Conservation (phyloP, 2,113 vertebrate species). For the Theristicus caerulescens region DNA sequence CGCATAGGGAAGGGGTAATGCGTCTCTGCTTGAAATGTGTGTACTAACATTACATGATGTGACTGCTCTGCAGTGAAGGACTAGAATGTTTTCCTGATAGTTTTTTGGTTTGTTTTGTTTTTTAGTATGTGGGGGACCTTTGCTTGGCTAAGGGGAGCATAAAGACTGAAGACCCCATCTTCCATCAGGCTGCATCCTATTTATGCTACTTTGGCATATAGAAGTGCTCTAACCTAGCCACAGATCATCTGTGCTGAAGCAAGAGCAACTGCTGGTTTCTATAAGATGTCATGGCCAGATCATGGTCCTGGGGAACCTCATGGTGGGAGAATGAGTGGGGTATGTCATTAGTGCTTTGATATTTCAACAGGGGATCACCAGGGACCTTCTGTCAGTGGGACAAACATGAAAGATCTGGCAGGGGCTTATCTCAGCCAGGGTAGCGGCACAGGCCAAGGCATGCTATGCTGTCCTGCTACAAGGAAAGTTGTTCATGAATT, state of each 20-base stretch:
- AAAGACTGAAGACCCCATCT: not conserved
- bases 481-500: not conserved
- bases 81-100: not conserved
- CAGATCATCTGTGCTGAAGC: not conserved
- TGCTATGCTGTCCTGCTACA: not conserved
- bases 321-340: not conserved
- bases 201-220: not conserved
- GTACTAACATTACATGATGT: not conserved
- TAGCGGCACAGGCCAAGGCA: not conserved
- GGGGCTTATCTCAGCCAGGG: not conserved
- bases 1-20: not conserved
- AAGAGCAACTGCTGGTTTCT: not conserved
- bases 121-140: not conserved
- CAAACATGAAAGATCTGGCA: not conserved
- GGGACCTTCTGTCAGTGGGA: not conserved
- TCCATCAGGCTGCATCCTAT: not conserved
- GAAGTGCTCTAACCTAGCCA: not conserved
- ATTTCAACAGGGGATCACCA: not conserved
- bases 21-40: not conserved
- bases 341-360: not conserved
- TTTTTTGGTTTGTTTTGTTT: not conserved
- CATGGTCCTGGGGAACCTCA: not conserved
- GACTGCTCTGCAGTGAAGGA: not conserved
- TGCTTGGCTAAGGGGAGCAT: not conserved
- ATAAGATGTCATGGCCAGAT: not conserved